Percentiles rank a stretch among this genome's conserved stretches.
These are phyloP conservation scores for Caenorhabditis inopinata DNA, from an alignment of 1,140 invertebrate genomes.

Conservation along the genomic window DNA sequence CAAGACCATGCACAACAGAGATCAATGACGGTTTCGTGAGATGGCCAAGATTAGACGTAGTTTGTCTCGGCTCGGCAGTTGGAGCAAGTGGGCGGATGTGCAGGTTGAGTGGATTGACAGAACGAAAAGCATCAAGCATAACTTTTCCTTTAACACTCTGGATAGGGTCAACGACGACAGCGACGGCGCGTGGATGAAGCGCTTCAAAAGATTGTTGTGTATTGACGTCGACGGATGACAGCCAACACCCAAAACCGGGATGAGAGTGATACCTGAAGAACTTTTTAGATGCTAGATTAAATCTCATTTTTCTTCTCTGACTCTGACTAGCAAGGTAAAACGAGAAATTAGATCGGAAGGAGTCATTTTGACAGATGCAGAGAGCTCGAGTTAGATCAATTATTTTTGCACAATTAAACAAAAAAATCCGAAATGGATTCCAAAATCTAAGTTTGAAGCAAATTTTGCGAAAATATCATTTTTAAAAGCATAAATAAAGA, in stretches of 20 bases:
- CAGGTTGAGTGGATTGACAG: constrained; percentile 31
- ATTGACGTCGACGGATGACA: constrained; percentile 94
- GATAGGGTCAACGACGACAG: constrained; percentile 98
- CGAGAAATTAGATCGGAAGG: too few species aligned
- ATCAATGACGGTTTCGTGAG: constrained; percentile 19
- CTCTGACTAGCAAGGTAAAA: too few species aligned
- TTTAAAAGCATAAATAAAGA: too few species aligned
- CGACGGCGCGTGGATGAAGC: constrained; percentile 92
- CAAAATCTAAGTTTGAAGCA: too few species aligned
- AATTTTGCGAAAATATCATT: too few species aligned
- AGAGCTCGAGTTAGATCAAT: too few species aligned
- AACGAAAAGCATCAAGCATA: constrained; percentile 25
- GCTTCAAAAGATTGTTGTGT: constrained; percentile 99
- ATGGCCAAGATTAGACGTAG: constrained; percentile 50
- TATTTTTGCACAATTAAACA: too few species aligned
- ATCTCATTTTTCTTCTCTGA: too few species aligned
- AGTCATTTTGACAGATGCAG: too few species aligned
- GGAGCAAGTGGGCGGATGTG: constrained; percentile 21
- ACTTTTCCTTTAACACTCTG: constrained; percentile 91
- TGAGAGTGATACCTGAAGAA: constrained; percentile 86
- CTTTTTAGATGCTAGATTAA: neutral
- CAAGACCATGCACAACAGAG: constrained; percentile 42
- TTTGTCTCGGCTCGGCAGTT: constrained; percentile 45
- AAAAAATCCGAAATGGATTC: too few species aligned
- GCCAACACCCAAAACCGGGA: constrained; percentile 98